Evolutionary conservation across 2,797 vertebrate species (phyloP).

Genomic region (Catamblyrhynchus diadema): DNA sequence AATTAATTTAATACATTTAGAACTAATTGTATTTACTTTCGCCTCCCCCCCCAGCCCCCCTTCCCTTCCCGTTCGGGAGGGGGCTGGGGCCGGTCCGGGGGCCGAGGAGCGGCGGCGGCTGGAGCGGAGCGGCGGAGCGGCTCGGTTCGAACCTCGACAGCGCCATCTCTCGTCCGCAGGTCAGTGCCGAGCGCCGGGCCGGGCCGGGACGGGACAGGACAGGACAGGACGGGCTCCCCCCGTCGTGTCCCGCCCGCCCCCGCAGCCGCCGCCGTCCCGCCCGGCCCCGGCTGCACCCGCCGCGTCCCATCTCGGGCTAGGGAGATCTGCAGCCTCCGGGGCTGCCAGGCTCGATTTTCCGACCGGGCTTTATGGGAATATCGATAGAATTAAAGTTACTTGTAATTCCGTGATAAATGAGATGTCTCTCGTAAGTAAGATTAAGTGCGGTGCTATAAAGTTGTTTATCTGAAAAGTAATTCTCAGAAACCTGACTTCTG

Average conservation of each 20-base stretch:
- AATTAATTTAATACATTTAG: slow-evolving; percentile 47
- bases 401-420: slow-evolving; percentile 83
- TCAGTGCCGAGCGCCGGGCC: slow-evolving; percentile 34
- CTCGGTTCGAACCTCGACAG: slow-evolving; percentile 87
- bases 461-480: slow-evolving; percentile 89
- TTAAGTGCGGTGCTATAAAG: slow-evolving; percentile 84
- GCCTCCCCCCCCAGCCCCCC: background rate
- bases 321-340: slow-evolving; percentile 6
- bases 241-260: background rate
- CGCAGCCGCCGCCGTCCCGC: background rate
- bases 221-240: background rate
- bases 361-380: slow-evolving; percentile 66
- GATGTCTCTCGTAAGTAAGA: slow-evolving; percentile 81
- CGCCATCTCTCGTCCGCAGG: slow-evolving; percentile 90
- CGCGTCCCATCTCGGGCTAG: background rate
- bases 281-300: background rate
- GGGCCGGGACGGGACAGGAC: background rate
- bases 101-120: slow-evolving; percentile 10
- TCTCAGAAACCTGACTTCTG: slow-evolving; percentile 81
- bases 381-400: slow-evolving; percentile 79
- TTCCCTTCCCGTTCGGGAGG: background rate
- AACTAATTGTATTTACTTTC: slow-evolving; percentile 59
- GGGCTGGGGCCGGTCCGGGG: background rate
- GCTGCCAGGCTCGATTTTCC: slow-evolving; percentile 58
- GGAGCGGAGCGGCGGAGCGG: slow-evolving; percentile 45